Base-by-base conservation (phyloP, 2,888 invertebrate genomes). In the Thecophora atra region DNA sequence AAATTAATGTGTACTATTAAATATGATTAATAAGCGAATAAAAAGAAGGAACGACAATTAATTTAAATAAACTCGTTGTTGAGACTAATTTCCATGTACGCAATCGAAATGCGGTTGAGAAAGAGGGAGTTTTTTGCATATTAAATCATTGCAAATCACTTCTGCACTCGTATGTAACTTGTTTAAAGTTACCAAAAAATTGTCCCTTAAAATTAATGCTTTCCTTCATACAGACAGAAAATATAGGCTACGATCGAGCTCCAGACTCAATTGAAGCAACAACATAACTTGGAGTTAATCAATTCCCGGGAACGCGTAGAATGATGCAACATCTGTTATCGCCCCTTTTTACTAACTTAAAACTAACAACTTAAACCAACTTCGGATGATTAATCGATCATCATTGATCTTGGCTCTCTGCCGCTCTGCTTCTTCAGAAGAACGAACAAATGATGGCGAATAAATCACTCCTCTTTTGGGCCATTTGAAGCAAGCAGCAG, bases 401-500 rank as follows among this genome's bases (percentile, higher is more conserved):
- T 60, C 72, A 74, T 74, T 74, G 63, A 64, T 54, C 64, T 64
- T 54, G 64, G 52, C 64, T 69, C 37, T 2, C 7, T 37, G 37
- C 37, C 71, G 66, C 52, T 51, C 64, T 47, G 24, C 44, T 21
- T 11, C 24, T 30, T 17, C 52, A 6, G 11, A 11, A 37, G 37
- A 37, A 37, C 6, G 44, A 67, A 60, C 51, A 71, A 68, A 71
- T 71, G 58, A 37, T 70, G 66, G 21, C 69, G 51, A 68, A 74
- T 74, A 72, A 74, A 72, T 74, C 74, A 74, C 74, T 71, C 74
- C 68, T 74, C 67, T 62, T 62, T 69, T 24, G 42, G 42, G 24
- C 42, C 64, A 56, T 58, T 69, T 58, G 15, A 42, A 42, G 37
- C 26, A 60, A 13, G 44, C 44, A 8, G 44, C 42, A 15, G 42